Evolutionary conservation across 2,888 invertebrate species (phyloP), one percentile per base, ranked within the genome.

Genomic region (Nomada fucata): DNA sequence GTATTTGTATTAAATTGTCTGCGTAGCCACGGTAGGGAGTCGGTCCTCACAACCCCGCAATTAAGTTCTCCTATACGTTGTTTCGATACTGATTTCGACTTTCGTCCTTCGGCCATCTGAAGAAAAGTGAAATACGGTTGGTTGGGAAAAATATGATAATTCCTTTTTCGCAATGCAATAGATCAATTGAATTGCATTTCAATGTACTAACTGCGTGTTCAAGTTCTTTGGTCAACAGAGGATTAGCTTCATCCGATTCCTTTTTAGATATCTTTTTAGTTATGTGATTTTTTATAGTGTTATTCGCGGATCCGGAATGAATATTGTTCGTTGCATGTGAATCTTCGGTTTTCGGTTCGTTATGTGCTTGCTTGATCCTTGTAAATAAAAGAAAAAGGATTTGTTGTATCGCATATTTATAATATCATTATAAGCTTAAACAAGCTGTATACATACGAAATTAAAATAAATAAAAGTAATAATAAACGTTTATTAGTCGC

Each of bases 1-100:
- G 96, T 96, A 89, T 96, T 95, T 1, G 95, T 95, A 23, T 95
- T 94, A 84, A 96, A 95, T 76, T 96, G 95, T 79, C 95, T 94
- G 36, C 94, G 93, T 7, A 95, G 89, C 94, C 94, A 94, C 0
- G 94, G 94, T 57, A 94, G 91, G 0, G 94, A 94, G 57, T 94
- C 93, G 20, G 92, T 91, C 72, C 93, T 90, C 1, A 92, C 90
- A 5, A 90, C 91, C 15, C 88, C 89, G 26, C 86, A 86, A 36
- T 83, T 82, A 36, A 88, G 76, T 13, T 90, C 91, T 5, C 89
- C 89, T 7, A 91, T 82, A 59, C 90, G 90, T 73, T 90, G 90
- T n/a, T 87, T 91, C 9, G 92, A 92, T 2, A 89, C 81, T 26
- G 89, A 89, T 85, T 91, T 92, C 7, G 82, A 84, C 65, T 88